Base-by-base conservation (phyloP, 2,888 invertebrate species). In the Gandaritis pyraliata region DNA sequence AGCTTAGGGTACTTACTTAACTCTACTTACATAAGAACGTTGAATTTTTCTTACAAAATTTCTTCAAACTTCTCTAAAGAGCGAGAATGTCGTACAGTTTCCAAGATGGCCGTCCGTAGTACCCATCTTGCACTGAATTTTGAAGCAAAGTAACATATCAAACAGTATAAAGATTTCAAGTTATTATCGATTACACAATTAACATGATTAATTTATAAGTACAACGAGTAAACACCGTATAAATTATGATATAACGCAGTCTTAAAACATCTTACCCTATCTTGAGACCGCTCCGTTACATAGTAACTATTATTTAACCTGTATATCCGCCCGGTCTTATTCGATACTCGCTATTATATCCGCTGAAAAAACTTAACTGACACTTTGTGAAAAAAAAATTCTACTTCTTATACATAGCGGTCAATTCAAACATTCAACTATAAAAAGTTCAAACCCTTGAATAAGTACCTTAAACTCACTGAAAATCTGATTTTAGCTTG, bases 171-270 rank as follows among this genome's bases (percentile, higher is more conserved):
- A 41, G 1, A 63, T 51, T 65, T 45, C 65, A 56, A 46, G 46
- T 54, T 56, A 51, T 48, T 15, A 52, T 62, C 39, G 46, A 63
- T 56, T 61, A 57, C 43, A 61, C 15, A 52, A 39, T 60, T 53
- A 63, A 66, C 54, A 73, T 72, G 70, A 72, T 74, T 69, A 73
- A 64, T 58, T 33, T 50, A 51, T 59, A 48, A 58, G 62, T 76
- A 82, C 80, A 85, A 86, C 82, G 80, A 84, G 78, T 86, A 86
- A 86, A 86, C 79, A 85, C 83, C 81, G 76, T 85, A 82, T 84
- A 65, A 71, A 69, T 72, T 72, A 73, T 70, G 77, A 78, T 79
- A 76, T 82, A 87, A 85, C 80, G 89, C 91, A 91, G 90, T 90
- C 91, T 90, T 91, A 83, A 76, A 82, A 83, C 82, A 81, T 75